phyloP scores from a whole-genome alignment of 2,113 vertebrate species.

The Cottus gobio region DNA sequence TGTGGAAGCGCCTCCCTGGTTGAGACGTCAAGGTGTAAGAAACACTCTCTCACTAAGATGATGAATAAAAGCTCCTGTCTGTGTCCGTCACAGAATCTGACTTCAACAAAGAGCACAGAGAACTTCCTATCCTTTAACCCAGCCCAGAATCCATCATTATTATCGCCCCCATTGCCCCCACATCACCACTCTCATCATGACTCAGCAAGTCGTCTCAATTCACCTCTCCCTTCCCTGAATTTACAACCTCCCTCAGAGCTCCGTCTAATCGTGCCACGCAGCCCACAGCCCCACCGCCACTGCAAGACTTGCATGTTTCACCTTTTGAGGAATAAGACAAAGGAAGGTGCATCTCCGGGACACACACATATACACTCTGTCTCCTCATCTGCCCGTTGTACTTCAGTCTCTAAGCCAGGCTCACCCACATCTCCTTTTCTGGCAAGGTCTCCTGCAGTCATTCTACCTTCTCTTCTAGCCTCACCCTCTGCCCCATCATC shows the following conservation, averaged over 20 bases:
- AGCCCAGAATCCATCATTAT: constrained; percentile 36
- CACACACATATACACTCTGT: constrained; percentile 15
- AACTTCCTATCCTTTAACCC: constrained; percentile 14
- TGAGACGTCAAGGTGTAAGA: constrained; percentile 64
- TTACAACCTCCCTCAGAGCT: constrained; percentile 47
- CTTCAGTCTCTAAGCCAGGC: constrained; percentile 23
- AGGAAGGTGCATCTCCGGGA: constrained; percentile 41
- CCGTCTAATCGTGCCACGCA: constrained; percentile 5
- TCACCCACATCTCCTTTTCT: constrained; percentile 29
- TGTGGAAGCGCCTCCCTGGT: constrained; percentile 67
- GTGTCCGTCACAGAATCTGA: constrained; percentile 28
- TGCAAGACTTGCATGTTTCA: constrained; percentile 53
- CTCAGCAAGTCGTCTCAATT: constrained; percentile 58
- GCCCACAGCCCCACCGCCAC: constrained; percentile 23
- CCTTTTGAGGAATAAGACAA: constrained; percentile 44
- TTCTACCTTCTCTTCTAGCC: constrained; percentile 7
- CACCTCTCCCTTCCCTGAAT: constrained; percentile 48
- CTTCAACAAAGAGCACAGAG: constrained; percentile 22
- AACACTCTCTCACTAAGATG: constrained; percentile 36
- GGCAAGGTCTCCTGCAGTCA: constrained; percentile 14
- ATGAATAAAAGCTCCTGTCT: constrained; percentile 19
- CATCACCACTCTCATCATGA: constrained; percentile 32
- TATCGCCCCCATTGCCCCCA: constrained; percentile 20
- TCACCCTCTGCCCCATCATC: constrained; percentile 17
- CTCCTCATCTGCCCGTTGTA: constrained; percentile 9